Conservation (phyloP, 35 echinoderm and acorn worm species). For the Ophioderma brevispina region DNA sequence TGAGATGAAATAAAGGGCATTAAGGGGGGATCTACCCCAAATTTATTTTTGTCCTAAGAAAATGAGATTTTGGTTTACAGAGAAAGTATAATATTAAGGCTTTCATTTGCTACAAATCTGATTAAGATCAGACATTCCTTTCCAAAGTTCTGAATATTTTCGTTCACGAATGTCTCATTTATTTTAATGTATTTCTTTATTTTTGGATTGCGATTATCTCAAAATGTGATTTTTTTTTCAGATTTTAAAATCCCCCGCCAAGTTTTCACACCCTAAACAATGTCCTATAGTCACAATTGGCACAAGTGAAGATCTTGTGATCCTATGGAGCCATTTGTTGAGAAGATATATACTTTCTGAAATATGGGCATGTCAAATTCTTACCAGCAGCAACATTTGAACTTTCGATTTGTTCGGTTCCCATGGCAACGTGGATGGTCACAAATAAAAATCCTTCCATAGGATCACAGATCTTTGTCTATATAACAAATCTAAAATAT, state of each 20-base stretch:
- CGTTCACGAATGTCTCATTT: no score
- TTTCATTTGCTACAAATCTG: no score
- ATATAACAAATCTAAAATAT: background rate
- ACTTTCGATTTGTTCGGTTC: background rate
- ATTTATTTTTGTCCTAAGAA: no score
- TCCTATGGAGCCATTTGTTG: no score
- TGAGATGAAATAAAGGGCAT: no score
- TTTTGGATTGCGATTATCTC: background rate
- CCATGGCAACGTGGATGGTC: background rate
- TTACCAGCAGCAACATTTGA: background rate
- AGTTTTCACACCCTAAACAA: background rate
- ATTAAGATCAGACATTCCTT: no score
- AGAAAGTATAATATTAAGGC: no score
- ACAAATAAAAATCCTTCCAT: background rate
- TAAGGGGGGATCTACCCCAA: no score
- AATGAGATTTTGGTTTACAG: no score
- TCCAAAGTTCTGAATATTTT: no score
- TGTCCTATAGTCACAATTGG: background rate
- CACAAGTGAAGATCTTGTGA: background rate
- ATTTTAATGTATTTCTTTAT: background rate
- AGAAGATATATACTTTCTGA: no score
- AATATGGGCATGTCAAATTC: background rate
- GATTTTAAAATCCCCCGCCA: background rate
- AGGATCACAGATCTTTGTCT: background rate
- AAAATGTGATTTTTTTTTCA: no score